Percentiles rank a stretch among this genome's conserved stretches.
These are phyloP conservation scores for Margarornis squamiger DNA, from an alignment of 2,797 vertebrate genomes.

Conservation along the genomic window DNA sequence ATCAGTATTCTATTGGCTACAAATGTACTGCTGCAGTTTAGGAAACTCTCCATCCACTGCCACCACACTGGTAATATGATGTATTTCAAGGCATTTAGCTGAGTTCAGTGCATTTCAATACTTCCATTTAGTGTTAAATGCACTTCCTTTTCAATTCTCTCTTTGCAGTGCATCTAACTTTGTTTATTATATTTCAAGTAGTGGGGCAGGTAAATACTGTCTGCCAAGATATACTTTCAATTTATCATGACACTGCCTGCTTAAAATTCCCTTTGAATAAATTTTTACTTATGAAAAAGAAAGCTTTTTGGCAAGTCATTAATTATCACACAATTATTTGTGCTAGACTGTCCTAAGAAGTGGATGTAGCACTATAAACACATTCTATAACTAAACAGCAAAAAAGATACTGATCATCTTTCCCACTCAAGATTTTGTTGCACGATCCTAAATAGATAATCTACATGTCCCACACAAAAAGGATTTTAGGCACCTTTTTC, in stretches of 20 bases:
- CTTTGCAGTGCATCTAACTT: constrained; percentile 33
- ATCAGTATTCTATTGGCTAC: background rate
- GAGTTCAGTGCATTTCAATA: background rate
- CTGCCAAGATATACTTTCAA: constrained; percentile 55
- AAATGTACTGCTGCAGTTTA: background rate
- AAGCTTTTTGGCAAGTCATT: constrained; percentile 61
- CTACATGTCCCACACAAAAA: background rate
- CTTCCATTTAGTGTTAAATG: background rate
- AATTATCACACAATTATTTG: constrained; percentile 66
- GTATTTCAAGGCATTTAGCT: background rate
- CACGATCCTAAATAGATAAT: background rate
- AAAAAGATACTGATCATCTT: constrained; percentile 4
- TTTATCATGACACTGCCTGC: constrained; percentile 39
- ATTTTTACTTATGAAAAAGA: background rate
- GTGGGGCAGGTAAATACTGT: constrained; percentile 38
- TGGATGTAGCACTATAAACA: background rate
- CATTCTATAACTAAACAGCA: constrained; percentile 12
- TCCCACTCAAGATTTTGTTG: background rate
- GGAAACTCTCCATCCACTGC: background rate
- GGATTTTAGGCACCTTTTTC: background rate
- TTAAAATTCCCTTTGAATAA: constrained; percentile 67
- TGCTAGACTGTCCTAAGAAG: constrained; percentile 33
- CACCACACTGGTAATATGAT: background rate
- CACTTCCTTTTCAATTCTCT: constrained; percentile 37
- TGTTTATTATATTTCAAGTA: constrained; percentile 41